phyloP scores from a whole-genome alignment of 2,888 invertebrate genomes.

The Lasioglossum morio region DNA sequence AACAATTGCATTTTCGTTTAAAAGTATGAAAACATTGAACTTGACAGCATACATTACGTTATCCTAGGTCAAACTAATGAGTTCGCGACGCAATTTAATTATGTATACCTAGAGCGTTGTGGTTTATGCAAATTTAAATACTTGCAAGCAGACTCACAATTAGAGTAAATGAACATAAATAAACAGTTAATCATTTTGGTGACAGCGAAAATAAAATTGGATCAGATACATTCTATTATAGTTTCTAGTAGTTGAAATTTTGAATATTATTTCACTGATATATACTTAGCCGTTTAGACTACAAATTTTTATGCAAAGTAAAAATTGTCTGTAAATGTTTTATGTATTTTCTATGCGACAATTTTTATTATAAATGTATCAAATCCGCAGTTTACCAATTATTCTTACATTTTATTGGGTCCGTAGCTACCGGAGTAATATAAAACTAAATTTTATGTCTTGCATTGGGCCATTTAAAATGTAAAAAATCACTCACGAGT shows the following conservation, averaged over 20 bases:
- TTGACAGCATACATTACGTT: background rate
- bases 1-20: background rate
- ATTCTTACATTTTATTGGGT: no score
- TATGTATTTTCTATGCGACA: no score
- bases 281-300: background rate
- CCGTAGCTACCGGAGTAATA: no score
- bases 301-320: background rate
- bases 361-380: no score
- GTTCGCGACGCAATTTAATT: background rate
- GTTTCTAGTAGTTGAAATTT: background rate
- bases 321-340: no score
- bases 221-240: background rate
- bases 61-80: background rate
- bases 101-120: background rate
- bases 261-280: no score
- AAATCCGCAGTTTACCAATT: no score
- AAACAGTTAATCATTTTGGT: background rate
- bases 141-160: background rate
- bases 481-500: no score
- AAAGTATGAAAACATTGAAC: background rate
- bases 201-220: background rate
- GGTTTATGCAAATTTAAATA: background rate
- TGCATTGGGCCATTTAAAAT: no score
- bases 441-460: no score
- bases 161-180: background rate